Evolutionary conservation across 2,888 invertebrate species (phyloP).

Genomic region (Masnerella sp.): DNA sequence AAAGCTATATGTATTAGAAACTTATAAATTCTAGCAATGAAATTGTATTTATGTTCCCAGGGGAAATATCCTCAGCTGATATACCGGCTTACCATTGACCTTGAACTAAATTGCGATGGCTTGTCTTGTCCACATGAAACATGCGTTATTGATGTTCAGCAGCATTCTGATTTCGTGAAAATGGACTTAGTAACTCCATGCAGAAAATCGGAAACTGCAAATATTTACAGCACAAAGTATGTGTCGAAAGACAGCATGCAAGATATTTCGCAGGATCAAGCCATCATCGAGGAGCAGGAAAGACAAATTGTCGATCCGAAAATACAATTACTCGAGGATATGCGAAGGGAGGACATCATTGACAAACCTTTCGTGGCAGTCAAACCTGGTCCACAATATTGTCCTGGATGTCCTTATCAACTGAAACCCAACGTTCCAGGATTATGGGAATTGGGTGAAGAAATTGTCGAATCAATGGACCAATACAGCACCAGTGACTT

Average conservation of each 20-base stretch:
- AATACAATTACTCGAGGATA: conserved; percentile 68
- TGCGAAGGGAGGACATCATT: conserved; percentile 69
- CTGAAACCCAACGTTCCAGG: conserved; percentile 73
- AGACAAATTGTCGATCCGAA: conserved; percentile 62
- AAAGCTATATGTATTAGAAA: too few species aligned
- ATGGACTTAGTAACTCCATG: too few species aligned
- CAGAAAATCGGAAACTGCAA: conserved; percentile 63
- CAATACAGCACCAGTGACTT: conserved; percentile 67
- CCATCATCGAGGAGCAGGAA: conserved; percentile 64
- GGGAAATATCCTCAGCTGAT: conserved; percentile 66
- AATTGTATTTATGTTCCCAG: too few species aligned
- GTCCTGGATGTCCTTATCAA: conserved; percentile 74
- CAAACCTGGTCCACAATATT: conserved; percentile 68
- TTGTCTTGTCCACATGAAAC: conserved; percentile 69
- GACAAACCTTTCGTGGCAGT: conserved; percentile 73
- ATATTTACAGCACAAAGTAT: conserved; percentile 44
- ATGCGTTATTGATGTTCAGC: conserved; percentile 70
- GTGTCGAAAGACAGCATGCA: conserved; percentile 52
- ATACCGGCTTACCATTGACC: conserved; percentile 70
- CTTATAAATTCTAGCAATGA: too few species aligned
- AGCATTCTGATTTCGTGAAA: conserved; percentile 66
- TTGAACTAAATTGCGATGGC: conserved; percentile 68
- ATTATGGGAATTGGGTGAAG: conserved; percentile 67
- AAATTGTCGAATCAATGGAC: conserved; percentile 70
- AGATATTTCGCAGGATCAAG: conserved; percentile 58